Base-by-base conservation (phyloP, 2,797 vertebrate species). In the Emys orbicularis region DNA sequence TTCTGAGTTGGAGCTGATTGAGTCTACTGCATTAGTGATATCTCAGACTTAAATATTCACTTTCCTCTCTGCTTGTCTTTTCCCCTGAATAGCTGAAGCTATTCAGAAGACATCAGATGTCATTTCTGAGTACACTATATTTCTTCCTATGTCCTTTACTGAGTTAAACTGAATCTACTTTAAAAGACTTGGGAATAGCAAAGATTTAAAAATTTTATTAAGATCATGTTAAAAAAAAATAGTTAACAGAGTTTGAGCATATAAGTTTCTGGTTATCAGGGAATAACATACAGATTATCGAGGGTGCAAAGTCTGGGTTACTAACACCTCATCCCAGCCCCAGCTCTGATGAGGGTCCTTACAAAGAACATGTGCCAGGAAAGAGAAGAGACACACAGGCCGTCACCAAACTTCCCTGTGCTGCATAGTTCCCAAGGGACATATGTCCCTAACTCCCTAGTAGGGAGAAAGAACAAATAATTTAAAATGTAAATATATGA, bases 341-440 rank as follows among this genome's bases (percentile, higher is more conserved):
- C 68, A 76, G 2, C 79, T 47, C 19, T 1, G 79, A 44, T 21
- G 41, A 87, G 25, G 29, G 47, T 65, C 41, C 52, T 49, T 91
- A 10, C 0, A 0, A 37, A 23, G 19, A 37, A 61, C 57, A 61
- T 34, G 29, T 6, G 13, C 12, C 25, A 57, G 11, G 56, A 29
- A 16, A 61, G 29, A 61, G 21, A 41, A 72, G 68, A 23, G 4
- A 68, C 8, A 41, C n/a, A 21, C n/a, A 72, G 21, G 21, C n/a
- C 5, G 1, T 37, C 11, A 72, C 10, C 18, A 41, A 23, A 5
- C 37, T 72, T 23, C 37, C 37, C 68, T 72, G 68, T 41, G n/a
- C 68, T 41, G 21, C 41, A 18, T 12, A 72, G 68, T 9, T 72
- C 57, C 19, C 23, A 5, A 37, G 9, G 68, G 21, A 41, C 57